Evolutionary conservation across 2,888 invertebrate species (phyloP), one percentile per base, ranked within the genome.

Genomic region (Lysandra coridon): DNA sequence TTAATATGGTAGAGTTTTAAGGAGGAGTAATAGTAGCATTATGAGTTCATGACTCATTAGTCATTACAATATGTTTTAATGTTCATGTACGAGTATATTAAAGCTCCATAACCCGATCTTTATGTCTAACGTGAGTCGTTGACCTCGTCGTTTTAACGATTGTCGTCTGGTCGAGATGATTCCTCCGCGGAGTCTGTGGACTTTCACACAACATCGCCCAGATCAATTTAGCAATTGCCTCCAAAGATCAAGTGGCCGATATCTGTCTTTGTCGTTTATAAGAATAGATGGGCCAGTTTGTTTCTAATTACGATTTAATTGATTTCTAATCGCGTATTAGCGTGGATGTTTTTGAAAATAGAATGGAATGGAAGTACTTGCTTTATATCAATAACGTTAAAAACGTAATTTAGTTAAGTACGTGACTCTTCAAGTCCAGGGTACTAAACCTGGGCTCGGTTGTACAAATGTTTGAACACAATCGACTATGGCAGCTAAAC

Each of bases 241-340:
- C 53, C 33, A 57, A 40, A 44, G 60, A 64, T 75, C 78, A 76
- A 80, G 79, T 80, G 78, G 76, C 76, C 78, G 60, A 60, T 73
- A 75, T 73, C 30, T 73, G 33, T 40, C 69, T 57, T 14, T 73
- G 37, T 17, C 78, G 53, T 30, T 69, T 69, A 69, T 37, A 69
- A 69, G 12, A 69, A 69, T 69, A 17, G 69, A 69, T 69, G 69
- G 33, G 33, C 33, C 33, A 14, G 33, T 37, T 12, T 37, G 69
- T 14, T 33, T 69, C 69, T 69, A 33, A 69, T 69, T 69, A 12
- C 30, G 64, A 30, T 30, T 10, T 69, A 69, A 69, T 69, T 69
- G 64, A 69, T 33, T 33, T 69, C 14, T 69, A 33, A 69, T 69
- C 33, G 23, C 4, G 17, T 33, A 37, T 69, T 23, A 0, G 62